Conservation (phyloP, 2,888 invertebrate genomes). For the Drosophila macrothrix region DNA sequence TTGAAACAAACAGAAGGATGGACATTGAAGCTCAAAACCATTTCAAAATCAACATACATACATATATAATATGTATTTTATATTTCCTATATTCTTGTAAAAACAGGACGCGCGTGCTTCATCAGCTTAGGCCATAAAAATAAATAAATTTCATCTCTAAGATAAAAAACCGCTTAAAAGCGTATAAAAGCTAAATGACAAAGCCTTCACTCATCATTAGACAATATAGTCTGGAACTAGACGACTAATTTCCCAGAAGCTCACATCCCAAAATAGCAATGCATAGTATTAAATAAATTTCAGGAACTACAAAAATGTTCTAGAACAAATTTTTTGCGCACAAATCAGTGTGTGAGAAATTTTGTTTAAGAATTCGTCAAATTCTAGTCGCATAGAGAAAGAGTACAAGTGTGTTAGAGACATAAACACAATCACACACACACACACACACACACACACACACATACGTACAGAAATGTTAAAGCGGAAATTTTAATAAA, state of each 20-base stretch:
- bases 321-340: conserved; percentile 13
- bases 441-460: conserved; percentile 23
- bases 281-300: not conserved
- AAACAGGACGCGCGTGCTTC: not conserved
- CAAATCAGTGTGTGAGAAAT: conserved; percentile 39
- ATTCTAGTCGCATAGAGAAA: conserved; percentile 25
- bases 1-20: not conserved
- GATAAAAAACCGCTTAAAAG: not conserved
- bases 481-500: conserved; percentile 79
- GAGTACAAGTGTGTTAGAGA: conserved; percentile 3
- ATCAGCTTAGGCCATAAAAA: not conserved
- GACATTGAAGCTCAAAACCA: not conserved
- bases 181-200: not conserved
- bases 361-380: conserved; percentile 44
- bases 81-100: too few relatives aligned
- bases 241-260: conserved; percentile 7
- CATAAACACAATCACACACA: conserved; percentile 27
- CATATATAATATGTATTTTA: too few relatives aligned
- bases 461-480: conserved; percentile 41
- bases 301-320: conserved; percentile 41
- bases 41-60: not conserved
- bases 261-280: conserved; percentile 42
- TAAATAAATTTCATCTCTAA: not conserved
- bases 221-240: not conserved
- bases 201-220: conserved; percentile 10